Percentiles rank a stretch among this genome's conserved stretches.
Conservation (phyloP, 1,140 invertebrate species). For the Holotrichia oblita region DNA sequence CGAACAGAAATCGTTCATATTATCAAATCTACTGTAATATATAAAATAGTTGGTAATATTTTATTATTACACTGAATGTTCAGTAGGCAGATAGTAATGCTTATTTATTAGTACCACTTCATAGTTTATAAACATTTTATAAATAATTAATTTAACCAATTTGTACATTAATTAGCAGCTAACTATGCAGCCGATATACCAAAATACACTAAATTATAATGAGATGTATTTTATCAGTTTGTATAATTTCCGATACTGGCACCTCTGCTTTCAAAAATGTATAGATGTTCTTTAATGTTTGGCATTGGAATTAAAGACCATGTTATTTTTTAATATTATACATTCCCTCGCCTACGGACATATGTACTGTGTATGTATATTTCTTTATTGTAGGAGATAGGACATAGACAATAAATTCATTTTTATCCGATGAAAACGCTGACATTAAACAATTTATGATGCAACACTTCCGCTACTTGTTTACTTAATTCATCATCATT, state of each 20-base stretch:
- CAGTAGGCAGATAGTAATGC: too few relatives aligned
- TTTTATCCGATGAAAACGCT: conserved; percentile 2
- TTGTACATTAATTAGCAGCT: too few relatives aligned
- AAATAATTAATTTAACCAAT: too few relatives aligned
- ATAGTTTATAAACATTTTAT: too few relatives aligned
- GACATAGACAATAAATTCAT: conserved; percentile 3
- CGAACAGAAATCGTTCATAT: too few relatives aligned
- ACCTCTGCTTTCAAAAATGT: neutral
- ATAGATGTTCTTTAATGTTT: neutral
- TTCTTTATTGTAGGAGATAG: neutral
- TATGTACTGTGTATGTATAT: neutral
- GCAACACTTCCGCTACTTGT: conserved; percentile 12
- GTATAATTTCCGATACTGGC: neutral
- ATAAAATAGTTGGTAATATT: too few relatives aligned
- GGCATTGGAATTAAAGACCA: neutral
- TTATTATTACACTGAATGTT: too few relatives aligned
- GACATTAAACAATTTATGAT: conserved; percentile 13
- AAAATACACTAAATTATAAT: too few relatives aligned
- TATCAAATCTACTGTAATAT: too few relatives aligned
- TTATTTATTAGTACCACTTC: too few relatives aligned
- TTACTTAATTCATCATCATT: conserved; percentile 9
- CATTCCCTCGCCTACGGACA: neutral
- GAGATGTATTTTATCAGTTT: neutral
- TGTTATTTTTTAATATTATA: neutral
- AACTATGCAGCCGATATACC: too few relatives aligned